phyloP scores from a whole-genome alignment of 2,797 vertebrate species.

The Darevskia mixta region DNA sequence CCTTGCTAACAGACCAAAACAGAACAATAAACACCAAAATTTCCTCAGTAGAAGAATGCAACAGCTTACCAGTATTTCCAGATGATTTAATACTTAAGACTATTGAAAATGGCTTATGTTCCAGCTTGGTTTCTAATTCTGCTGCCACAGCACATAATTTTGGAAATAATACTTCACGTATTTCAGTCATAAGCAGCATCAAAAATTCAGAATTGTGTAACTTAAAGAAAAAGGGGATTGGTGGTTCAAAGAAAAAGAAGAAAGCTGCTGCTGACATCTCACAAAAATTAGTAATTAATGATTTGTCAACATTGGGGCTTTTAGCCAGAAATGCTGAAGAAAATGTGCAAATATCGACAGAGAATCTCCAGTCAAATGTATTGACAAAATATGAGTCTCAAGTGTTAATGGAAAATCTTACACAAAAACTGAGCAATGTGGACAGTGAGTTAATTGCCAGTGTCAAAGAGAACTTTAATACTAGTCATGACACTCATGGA shows the following conservation, averaged over 20 bases:
- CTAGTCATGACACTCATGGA: slow-evolving; percentile 69
- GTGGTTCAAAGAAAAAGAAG: slow-evolving; percentile 83
- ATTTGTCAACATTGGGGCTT: slow-evolving; percentile 76
- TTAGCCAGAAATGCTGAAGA: slow-evolving; percentile 73
- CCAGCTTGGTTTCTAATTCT: slow-evolving; percentile 77
- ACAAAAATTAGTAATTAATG: slow-evolving; percentile 76
- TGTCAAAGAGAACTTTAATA: slow-evolving; percentile 82
- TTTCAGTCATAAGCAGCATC: slow-evolving; percentile 80
- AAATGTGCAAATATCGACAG: slow-evolving; percentile 65
- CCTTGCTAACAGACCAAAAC: slow-evolving; percentile 76
- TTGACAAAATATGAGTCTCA: slow-evolving; percentile 77
- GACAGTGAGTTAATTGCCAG: slow-evolving; percentile 80
- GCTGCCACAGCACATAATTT: slow-evolving; percentile 80
- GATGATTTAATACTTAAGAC: slow-evolving; percentile 80
- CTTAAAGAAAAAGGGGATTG: slow-evolving; percentile 80
- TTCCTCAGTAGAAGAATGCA: slow-evolving; percentile 69
- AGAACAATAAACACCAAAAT: slow-evolving; percentile 75
- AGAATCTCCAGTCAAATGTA: slow-evolving; percentile 74
- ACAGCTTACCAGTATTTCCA: slow-evolving; percentile 72
- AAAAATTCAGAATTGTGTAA: slow-evolving; percentile 74
- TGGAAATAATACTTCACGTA: slow-evolving; percentile 74
- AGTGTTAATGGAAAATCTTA: slow-evolving; percentile 73
- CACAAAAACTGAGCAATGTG: slow-evolving; percentile 79
- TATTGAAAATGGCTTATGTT: slow-evolving; percentile 77
- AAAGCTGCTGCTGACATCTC: slow-evolving; percentile 72